Base-by-base conservation (phyloP, 1,140 invertebrate genomes). In the Propsilocerus akamusi region DNA sequence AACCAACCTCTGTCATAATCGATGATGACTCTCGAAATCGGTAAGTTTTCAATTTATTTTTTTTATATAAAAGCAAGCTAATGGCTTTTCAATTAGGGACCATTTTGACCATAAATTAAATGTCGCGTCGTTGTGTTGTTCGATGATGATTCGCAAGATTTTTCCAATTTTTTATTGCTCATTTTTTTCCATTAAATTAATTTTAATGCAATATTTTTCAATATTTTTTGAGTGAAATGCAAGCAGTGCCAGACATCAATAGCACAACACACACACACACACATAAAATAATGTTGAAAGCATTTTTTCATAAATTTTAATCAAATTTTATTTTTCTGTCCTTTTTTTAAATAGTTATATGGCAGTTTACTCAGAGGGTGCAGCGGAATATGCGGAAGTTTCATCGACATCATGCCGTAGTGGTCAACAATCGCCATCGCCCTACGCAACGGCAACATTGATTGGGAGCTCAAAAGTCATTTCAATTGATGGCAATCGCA, bases 331-430 rank as follows among this genome's bases (percentile, higher is more conserved):
- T n/a, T n/a, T n/a, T n/a, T n/a, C n/a, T n/a, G n/a, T n/a, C n/a
- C n/a, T n/a, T n/a, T n/a, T n/a, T n/a, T n/a, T n/a, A n/a, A n/a
- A n/a, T n/a, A 64, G 62, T 54, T 64, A 64, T 53, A 60, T 62
- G 50, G 59, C 61, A 49, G 63, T 64, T 41, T 65, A 65, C 49
- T 65, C 62, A 46, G 64, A 65, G 51, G 62, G 62, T 54, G 61
- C 63, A 25, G 68, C 70, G 5, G 70, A 72, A 61, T 72, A 72
- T 56, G 70, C 70, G 10, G 70, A 72, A 57, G 70, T 72, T 37
- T 69, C 71, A 59, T 64, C 68, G 52, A n/a, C n/a, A n/a, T n/a
- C n/a, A n/a, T 55, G 58, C 26, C 59, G 59, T 22, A n/a, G n/a
- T n/a, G 48, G 48, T 7, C 30, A 10, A 5, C 26, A 28, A 20